Evolutionary conservation across 1,140 invertebrate genomes (phyloP).

Genomic region (Euwallacea similis): DNA sequence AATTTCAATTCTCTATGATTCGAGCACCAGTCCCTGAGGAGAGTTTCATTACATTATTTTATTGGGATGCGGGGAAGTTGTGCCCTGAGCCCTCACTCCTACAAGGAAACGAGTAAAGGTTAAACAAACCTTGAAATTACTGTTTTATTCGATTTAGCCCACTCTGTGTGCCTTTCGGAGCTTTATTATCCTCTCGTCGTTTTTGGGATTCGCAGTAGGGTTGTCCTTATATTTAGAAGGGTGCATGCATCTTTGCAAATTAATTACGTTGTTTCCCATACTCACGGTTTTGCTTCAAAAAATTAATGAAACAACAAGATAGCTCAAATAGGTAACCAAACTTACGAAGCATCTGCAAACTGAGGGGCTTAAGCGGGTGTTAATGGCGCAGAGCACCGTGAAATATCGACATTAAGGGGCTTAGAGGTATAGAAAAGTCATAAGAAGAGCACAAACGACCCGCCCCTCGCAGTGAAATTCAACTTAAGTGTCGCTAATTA

Average conservation of each 20-base stretch:
- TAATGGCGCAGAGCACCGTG: conserved; percentile 13
- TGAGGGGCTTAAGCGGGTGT: conserved; percentile 15
- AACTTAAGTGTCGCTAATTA: conserved; percentile 30
- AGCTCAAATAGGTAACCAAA: no score
- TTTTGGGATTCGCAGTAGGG: conserved; percentile 16
- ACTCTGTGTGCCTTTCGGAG: conserved; percentile 21
- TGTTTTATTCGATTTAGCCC: conserved; percentile 35
- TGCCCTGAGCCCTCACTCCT: conserved; percentile 8
- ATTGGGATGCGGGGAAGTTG: not conserved
- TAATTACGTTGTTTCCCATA: no score
- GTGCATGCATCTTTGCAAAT: no score
- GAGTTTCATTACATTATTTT: no score
- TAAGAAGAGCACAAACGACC: conserved; percentile 39
- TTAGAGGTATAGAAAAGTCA: conserved; percentile 33
- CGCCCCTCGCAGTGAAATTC: conserved; percentile 35
- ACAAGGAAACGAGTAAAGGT: conserved; percentile 33
- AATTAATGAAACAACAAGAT: no score
- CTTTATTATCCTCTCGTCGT: conserved; percentile 30
- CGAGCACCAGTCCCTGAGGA: conserved; percentile 2
- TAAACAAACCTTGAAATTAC: conserved; percentile 39
- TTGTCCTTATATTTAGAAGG: no score
- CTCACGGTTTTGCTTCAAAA: no score
- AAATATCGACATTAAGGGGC: conserved; percentile 15
- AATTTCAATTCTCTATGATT: not conserved
- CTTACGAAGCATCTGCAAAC: not conserved